Evolutionary conservation across 2,888 invertebrate genomes (phyloP).

Genomic region (Yponomeuta malinellus): DNA sequence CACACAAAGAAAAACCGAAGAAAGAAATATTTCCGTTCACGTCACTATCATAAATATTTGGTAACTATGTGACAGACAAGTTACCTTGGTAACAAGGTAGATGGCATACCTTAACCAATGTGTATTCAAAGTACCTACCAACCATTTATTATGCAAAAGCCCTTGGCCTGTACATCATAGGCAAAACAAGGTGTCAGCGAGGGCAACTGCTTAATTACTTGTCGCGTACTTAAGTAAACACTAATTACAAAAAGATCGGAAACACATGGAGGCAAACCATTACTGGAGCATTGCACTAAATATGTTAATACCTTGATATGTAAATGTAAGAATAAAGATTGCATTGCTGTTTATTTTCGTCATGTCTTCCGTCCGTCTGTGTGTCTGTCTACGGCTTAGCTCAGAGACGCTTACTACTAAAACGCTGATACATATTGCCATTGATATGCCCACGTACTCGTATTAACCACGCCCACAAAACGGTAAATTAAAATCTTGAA

Average conservation of each 20-base stretch:
- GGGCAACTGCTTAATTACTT: neutral
- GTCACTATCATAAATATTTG: neutral
- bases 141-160: slow-evolving; percentile 8
- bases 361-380: too few relatives aligned
- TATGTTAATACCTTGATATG: neutral
- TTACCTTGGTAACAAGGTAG: slow-evolving; percentile 4
- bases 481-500: too few relatives aligned
- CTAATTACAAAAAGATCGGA: neutral
- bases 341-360: too few relatives aligned
- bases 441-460: too few relatives aligned
- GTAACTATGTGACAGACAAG: neutral
- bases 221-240: neutral
- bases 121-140: neutral
- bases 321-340: too few relatives aligned
- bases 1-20: neutral
- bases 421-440: too few relatives aligned
- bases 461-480: too few relatives aligned
- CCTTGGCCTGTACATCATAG: slow-evolving; percentile 11
- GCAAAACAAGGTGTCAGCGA: neutral
- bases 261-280: neutral
- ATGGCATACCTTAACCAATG: slow-evolving; percentile 7
- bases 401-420: too few relatives aligned
- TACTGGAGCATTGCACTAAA: neutral
- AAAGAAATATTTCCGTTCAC: neutral
- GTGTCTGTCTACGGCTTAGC: too few relatives aligned